These are phyloP conservation scores for Nesidiocoris tenuis DNA, from an alignment of 2,888 invertebrate species.

Conservation along the genomic window DNA sequence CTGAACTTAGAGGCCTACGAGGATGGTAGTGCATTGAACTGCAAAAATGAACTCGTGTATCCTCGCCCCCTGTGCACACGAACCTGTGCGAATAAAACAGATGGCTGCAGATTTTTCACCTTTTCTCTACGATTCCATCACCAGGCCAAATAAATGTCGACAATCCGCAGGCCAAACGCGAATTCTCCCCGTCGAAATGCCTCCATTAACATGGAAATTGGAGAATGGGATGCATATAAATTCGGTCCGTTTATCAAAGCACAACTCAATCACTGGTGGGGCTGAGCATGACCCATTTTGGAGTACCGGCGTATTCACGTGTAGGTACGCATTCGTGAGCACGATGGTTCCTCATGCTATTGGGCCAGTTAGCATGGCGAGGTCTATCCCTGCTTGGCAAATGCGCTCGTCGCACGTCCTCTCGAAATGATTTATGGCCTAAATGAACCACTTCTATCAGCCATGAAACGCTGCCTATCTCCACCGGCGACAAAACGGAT, in stretches of 20 bases:
- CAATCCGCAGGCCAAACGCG: no score
- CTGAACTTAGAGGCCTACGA: no score
- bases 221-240: neutral
- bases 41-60: no score
- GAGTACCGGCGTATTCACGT: neutral
- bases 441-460: conserved; percentile 30
- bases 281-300: neutral
- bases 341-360: neutral
- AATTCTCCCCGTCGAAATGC: no score
- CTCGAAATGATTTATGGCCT: conserved; percentile 25
- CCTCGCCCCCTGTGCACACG: no score
- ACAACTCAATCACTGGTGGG: neutral
- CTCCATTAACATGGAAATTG: neutral
- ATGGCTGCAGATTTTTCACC: no score
- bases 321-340: neutral
- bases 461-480: neutral
- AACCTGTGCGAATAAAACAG: no score
- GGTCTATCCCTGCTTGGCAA: neutral
- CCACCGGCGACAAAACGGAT: neutral
- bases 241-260: neutral
- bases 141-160: no score
- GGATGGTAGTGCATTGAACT: no score
- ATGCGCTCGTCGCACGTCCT: conserved; percentile 16
- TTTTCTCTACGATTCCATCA: no score
- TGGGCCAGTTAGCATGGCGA: neutral